phyloP scores from a whole-genome alignment of 2,113 vertebrate species.

The Polyodon spathula region DNA sequence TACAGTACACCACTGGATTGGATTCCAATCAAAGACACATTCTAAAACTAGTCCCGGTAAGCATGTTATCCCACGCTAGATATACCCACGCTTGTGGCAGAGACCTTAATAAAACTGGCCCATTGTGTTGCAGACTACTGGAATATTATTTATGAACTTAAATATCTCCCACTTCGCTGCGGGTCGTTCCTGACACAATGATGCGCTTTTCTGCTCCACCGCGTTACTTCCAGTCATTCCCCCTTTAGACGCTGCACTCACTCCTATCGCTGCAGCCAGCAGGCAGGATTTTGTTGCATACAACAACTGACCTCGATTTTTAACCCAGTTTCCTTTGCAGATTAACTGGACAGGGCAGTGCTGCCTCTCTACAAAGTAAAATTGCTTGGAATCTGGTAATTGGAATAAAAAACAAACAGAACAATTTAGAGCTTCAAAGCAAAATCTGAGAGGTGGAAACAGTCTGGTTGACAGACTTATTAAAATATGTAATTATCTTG shows the following conservation, averaged over 20 bases:
- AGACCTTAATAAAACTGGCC: too few species aligned
- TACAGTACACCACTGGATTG: too few species aligned
- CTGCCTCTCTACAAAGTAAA: not conserved
- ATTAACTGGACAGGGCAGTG: conserved; percentile 12
- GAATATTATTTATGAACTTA: too few species aligned
- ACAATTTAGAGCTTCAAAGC: not conserved
- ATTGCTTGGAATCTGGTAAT: not conserved
- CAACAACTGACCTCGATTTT: conserved; percentile 16
- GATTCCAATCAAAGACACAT: too few species aligned
- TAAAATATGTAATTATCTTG: not conserved
- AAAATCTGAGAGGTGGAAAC: not conserved
- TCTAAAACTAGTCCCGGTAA: too few species aligned
- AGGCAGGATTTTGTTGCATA: conserved; percentile 1
- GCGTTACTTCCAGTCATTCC: conserved; percentile 4
- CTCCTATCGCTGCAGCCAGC: not conserved
- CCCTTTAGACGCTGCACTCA: not conserved
- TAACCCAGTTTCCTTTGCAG: conserved; percentile 10
- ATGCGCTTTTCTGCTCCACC: not conserved
- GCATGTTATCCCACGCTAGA: too few species aligned
- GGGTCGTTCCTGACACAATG: not conserved
- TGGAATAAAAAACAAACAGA: not conserved
- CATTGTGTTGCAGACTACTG: not conserved
- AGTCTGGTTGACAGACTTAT: not conserved
- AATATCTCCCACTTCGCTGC: not conserved
- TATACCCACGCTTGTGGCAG: too few species aligned